Evolutionary conservation across 2,888 invertebrate genomes (phyloP).

Genomic region (Leucophenga maculata): DNA sequence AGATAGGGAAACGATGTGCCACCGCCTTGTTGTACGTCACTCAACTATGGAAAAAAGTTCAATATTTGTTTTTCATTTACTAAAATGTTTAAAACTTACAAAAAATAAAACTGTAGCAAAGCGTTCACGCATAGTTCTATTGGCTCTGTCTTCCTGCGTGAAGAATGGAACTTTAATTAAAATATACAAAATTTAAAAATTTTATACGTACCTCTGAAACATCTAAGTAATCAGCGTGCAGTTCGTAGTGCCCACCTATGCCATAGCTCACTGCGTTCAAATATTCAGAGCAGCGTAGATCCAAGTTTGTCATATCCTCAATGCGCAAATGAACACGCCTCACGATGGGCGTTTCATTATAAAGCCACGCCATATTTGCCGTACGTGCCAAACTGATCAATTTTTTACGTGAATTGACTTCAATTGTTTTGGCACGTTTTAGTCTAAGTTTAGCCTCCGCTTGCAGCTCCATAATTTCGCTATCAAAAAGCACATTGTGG

Average conservation of each 20-base stretch:
- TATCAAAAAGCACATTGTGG: slow-evolving; percentile 75
- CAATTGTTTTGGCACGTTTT: slow-evolving; percentile 76
- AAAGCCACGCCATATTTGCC: slow-evolving; percentile 41
- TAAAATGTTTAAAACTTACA: slow-evolving; percentile 39
- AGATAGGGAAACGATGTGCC: slow-evolving; percentile 94
- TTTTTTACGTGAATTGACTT: slow-evolving; percentile 78
- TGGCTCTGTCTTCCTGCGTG: slow-evolving; percentile 5
- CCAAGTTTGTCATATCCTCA: slow-evolving; percentile 74
- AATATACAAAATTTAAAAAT: neutral
- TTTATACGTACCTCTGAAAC: neutral
- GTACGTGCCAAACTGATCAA: slow-evolving; percentile 38
- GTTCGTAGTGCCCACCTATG: slow-evolving; percentile 75
- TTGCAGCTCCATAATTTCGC: slow-evolving; percentile 74
- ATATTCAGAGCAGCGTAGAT: slow-evolving; percentile 75
- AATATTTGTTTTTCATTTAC: neutral
- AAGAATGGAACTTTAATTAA: neutral
- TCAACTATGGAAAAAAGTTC: slow-evolving; percentile 79
- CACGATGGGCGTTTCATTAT: slow-evolving; percentile 65
- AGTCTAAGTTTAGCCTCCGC: slow-evolving; percentile 74
- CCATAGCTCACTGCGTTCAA: slow-evolving; percentile 72
- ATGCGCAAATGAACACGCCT: slow-evolving; percentile 72
- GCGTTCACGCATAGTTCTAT: slow-evolving; percentile 35
- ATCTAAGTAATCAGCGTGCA: slow-evolving; percentile 53
- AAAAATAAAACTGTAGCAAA: slow-evolving; percentile 56
- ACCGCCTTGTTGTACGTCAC: slow-evolving; percentile 94